Evolutionary conservation across 1,140 invertebrate genomes (phyloP).

Genomic region (Dendroctonus ponderosae): DNA sequence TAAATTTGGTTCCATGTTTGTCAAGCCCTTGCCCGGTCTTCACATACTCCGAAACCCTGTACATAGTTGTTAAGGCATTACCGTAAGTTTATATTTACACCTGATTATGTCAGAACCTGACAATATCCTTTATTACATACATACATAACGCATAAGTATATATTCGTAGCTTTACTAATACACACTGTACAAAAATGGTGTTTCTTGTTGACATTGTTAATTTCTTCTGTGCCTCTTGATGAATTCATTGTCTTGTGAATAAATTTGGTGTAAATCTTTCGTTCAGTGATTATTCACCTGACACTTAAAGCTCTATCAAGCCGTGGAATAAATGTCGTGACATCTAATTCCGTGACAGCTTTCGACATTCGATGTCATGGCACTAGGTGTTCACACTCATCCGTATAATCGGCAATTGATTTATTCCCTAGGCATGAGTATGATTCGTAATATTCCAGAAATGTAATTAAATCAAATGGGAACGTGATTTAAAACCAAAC

Average conservation of each 20-base stretch:
- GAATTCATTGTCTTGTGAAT: constrained; percentile 6
- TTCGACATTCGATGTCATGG: too few relatives aligned
- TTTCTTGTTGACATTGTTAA: constrained; percentile 22
- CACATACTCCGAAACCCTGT: constrained; percentile 1
- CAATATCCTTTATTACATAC: constrained; percentile 15
- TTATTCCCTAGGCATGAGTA: too few relatives aligned
- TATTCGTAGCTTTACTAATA: constrained; percentile 31
- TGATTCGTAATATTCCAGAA: too few relatives aligned
- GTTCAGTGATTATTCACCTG: constrained; percentile 8
- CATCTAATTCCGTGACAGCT: too few relatives aligned
- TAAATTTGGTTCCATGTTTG: too few relatives aligned
- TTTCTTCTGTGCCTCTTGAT: constrained; percentile 15
- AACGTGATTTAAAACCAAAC: too few relatives aligned
- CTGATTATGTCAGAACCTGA: constrained; percentile 19
- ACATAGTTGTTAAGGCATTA: neutral
- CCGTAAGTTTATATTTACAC: constrained; percentile 6
- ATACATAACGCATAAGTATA: constrained; percentile 2
- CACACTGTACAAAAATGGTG: constrained; percentile 14
- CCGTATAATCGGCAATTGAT: too few relatives aligned
- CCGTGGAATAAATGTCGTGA: too few relatives aligned
- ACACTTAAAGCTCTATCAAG: too few relatives aligned
- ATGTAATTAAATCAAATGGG: too few relatives aligned
- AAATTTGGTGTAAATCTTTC: constrained; percentile 8
- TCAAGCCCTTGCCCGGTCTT: neutral
- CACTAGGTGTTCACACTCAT: too few relatives aligned